These are phyloP conservation scores for Elmis aenea DNA, from an alignment of 2,888 invertebrate species.

Conservation along the genomic window DNA sequence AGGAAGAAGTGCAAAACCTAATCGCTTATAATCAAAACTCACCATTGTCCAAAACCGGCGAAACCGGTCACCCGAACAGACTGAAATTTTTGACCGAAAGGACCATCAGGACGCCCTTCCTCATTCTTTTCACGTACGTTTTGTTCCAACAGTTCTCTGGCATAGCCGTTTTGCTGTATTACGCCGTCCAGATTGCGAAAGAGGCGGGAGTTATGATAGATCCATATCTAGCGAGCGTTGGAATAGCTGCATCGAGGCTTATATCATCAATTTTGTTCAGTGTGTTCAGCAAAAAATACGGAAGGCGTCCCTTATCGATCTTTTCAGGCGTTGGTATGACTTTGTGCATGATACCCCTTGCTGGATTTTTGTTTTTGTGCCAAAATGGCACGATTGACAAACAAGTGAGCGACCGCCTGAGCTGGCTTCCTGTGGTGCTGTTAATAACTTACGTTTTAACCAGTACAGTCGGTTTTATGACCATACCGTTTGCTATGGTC, in stretches of 20 bases:
- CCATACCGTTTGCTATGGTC: conserved; percentile 54
- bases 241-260: conserved; percentile 50
- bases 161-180: conserved; percentile 53
- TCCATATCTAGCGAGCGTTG: conserved; percentile 48
- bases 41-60: conserved; percentile 19
- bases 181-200: conserved; percentile 51
- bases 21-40: conserved; percentile 27
- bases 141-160: conserved; percentile 58
- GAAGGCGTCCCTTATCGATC: conserved; percentile 55
- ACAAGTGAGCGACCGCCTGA: conserved; percentile 27
- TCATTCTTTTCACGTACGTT: conserved; percentile 49
- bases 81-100: conserved; percentile 38
- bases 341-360: conserved; percentile 49
- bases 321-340: conserved; percentile 55
- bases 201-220: conserved; percentile 48
- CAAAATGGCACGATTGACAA: conserved; percentile 30
- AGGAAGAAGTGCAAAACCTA: conserved; percentile 35
- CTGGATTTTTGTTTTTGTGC: conserved; percentile 43
- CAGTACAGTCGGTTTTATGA: conserved; percentile 53
- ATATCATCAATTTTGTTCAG: conserved; percentile 46
- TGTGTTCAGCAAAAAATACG: conserved; percentile 51
- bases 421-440: conserved; percentile 45
- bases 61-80: conserved; percentile 25
- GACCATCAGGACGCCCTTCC: conserved; percentile 48
- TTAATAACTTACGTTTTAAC: conserved; percentile 50